Evolutionary conservation across 2,888 invertebrate genomes (phyloP).

Genomic region (Heliconius hortense): DNA sequence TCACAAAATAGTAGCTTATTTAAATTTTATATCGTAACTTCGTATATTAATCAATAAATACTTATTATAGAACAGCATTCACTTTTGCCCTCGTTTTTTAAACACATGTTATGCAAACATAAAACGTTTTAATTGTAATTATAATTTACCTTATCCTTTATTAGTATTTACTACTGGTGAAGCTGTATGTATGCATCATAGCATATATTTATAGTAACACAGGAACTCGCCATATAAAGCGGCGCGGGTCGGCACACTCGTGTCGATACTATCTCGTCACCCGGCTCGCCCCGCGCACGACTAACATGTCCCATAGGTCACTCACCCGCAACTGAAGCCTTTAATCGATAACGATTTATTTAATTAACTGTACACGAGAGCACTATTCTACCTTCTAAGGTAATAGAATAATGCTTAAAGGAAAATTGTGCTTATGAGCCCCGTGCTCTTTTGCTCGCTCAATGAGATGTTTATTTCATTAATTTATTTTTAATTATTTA

Average conservation of each 20-base stretch:
- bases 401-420: constrained; percentile 39
- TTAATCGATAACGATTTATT: constrained; percentile 49
- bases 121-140: background rate
- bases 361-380: constrained; percentile 48
- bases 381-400: constrained; percentile 43
- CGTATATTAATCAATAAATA: constrained; percentile 11
- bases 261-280: constrained; percentile 68
- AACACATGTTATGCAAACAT: background rate
- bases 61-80: constrained; percentile 20
- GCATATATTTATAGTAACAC: constrained; percentile 37
- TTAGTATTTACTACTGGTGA: constrained; percentile 14
- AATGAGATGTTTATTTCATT: constrained; percentile 19
- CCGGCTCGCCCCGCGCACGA: constrained; percentile 66
- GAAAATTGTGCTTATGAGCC: constrained; percentile 35
- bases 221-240: constrained; percentile 45
- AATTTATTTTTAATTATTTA: constrained; percentile 4
- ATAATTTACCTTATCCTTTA: background rate
- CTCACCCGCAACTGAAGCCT: constrained; percentile 45
- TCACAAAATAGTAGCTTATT: constrained; percentile 1
- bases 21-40: background rate
- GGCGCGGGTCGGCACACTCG: constrained; percentile 50
- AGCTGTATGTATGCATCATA: constrained; percentile 35
- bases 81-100: constrained; percentile 10
- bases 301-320: constrained; percentile 49
- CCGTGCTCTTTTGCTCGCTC: constrained; percentile 25